Base-by-base conservation (phyloP, 2,113 vertebrate species). In the Trematocara marginatum region DNA sequence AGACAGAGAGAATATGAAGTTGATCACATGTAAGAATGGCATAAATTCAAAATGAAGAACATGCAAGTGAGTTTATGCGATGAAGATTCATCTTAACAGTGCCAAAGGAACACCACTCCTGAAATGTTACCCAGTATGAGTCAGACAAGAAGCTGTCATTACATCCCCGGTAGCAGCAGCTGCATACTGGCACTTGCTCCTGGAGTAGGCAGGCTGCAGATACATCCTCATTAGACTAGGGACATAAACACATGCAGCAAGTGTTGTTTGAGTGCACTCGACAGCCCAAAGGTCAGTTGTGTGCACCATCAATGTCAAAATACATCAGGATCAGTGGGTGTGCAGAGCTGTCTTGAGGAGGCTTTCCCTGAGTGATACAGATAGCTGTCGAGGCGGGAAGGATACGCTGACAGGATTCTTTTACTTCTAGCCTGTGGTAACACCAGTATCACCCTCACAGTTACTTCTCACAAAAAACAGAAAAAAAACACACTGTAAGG, bases 101-200 rank as follows among this genome's bases (percentile, higher is more conserved):
- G 78, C 59, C 13, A 79, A 35, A 80, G n/a, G 49, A 85, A 78
- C 34, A 78, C 53, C 78, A 35, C 34, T n/a, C 7, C 64, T 87
- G 83, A 86, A 86, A 34, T 35, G 54, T 85, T 83, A 79, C 61
- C 90, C 85, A 74, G 61, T 40, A 71, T 45, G 79, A 96, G 90
- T 90, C 93, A 90, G 89, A 69, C 84, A 69, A 90, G 93, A 95
- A 96, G 94, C 92, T 93, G 95, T 96, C 96, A 97, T 97, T 96
- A 96, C 94, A 94, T 94, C 85, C 96, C 96, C 6, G 87, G 96
- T 96, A 96, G 85, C 95, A 93, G 93, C 97, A 97, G 96, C 96
- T 97, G 96, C 92, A 95, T 94, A 87, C 94, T 93, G 88, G 89
- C 92, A 92, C 93, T 93, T 92, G 91, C 93, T 93, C 92, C 86